Evolutionary conservation across 2,888 invertebrate genomes (phyloP), one percentile per base, ranked within the genome.

Genomic region (Xestia c-nigrum): DNA sequence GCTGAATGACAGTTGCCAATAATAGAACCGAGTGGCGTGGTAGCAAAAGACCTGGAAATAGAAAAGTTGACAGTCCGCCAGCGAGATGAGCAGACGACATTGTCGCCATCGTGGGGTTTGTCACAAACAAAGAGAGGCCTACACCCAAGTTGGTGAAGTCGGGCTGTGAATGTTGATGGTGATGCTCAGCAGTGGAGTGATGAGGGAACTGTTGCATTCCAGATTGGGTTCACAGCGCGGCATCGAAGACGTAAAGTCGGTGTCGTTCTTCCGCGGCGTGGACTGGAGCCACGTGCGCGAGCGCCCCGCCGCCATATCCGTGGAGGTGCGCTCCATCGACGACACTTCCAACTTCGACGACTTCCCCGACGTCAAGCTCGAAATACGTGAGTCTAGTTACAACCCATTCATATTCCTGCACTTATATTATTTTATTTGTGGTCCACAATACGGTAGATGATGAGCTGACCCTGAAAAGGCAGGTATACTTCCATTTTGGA

Each of bases 331-430:
- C 94, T 99, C 99, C 87, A 99, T 99, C 90, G 99, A 99, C 94
- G 99, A 99, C 96, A 99, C 99, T 64, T 99, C 99, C 87, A 99
- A 99, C 97, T 99, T 99, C 95, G 99, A 99, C 96, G 99, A 99
- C 92, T 99, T 99, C 97, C 99, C 99, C 10, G 99, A 99, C 96
- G 99, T 99, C 91, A 99, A 99, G 94, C 97, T 99, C 88, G 99
- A 99, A 97, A 99, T 99, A 97, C 99, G 99, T 99, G 97, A 98
- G 99, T 98, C 67, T 69, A 76, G 80, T 71, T n/a, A 68, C 80
- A 46, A 63, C 40, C 21, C 61, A 9, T 38, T 61, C 61, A 38
- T 61, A 9, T 19, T 19, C 61, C 19, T 24, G 9, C 61, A 61
- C 19, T 10, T 19, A 38, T 31, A 19, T 61, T 61, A 19, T 10